Evolutionary conservation across 2,113 vertebrate species (phyloP), one percentile per base, ranked within the genome.

Genomic region (Numenius arquata): DNA sequence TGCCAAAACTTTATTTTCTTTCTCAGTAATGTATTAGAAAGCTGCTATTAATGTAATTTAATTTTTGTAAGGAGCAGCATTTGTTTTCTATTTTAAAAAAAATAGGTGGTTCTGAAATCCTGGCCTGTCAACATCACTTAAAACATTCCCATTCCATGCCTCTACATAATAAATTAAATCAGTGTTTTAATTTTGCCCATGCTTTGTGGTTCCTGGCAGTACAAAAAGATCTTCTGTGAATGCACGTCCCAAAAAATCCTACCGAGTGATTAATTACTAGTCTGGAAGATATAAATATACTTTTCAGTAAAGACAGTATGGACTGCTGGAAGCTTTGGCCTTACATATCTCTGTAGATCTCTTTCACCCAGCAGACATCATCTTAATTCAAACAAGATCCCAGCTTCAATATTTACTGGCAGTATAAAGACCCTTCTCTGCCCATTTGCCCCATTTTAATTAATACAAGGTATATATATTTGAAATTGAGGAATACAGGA

Each of bases 241-340:
- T 34, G 79, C 96, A 98, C 16, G 65, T 97, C 96, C 94, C 94
- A 95, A 95, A 97, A 98, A 98, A 79, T 95, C 97, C 97, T 93
- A 98, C 96, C 32, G 90, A 97, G 98, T 98, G 98, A 98, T 98
- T 98, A 98, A 98, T 98, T 98, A 98, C 98, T 95, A 96, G 97
- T 98, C 98, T 98, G 98, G 97, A 98, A 98, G 98, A 98, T 98
- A 98, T 98, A 99, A 98, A 98, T 98, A 98, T 96, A 90, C 97
- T 97, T 98, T 97, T 98, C 98, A 96, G 96, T 97, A 95, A 96
- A 97, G 98, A 98, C 95, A 98, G 96, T 97, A 97, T 88, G 93
- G 97, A 91, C 97, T 96, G 93, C 95, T 98, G 89, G 97, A 97
- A 98, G 97, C 95, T 96, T 88, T 90, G 94, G 96, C 94, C 96